Conservation (phyloP, 2,888 invertebrate genomes). For the Gandaritis pyraliata region DNA sequence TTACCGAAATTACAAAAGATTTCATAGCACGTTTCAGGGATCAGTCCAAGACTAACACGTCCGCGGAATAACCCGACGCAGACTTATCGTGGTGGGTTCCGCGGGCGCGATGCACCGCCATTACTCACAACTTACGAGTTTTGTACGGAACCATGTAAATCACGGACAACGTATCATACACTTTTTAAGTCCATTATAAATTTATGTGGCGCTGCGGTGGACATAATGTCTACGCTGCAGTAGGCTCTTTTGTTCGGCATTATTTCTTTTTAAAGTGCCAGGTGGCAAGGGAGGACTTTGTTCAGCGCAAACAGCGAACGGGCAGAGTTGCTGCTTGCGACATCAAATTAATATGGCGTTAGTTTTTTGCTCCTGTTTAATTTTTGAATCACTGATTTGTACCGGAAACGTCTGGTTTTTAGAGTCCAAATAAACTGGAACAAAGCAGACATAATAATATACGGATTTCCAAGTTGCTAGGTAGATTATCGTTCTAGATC, state of each 20-base stretch:
- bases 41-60: constrained; percentile 8
- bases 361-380: not conserved
- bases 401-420: too few relatives aligned
- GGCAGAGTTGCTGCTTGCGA: constrained; percentile 9
- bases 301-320: constrained; percentile 18
- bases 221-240: constrained; percentile 20
- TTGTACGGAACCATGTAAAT: constrained; percentile 35
- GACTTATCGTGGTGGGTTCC: constrained; percentile 25
- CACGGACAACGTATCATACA: constrained; percentile 25
- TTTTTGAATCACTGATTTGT: not conserved
- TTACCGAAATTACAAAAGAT: not conserved
- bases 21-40: not conserved
- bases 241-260: constrained; percentile 19
- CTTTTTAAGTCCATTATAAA: constrained; percentile 33
- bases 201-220: constrained; percentile 31
- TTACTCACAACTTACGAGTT: constrained; percentile 37
- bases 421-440: too few relatives aligned
- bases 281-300: constrained; percentile 23
- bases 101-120: constrained; percentile 31
- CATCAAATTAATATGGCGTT: constrained; percentile 8
- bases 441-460: too few relatives aligned
- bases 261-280: constrained; percentile 21
- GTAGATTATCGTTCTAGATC: not conserved
- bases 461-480: too few relatives aligned
- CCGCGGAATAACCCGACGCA: constrained; percentile 18